Percentiles rank a stretch among this genome's conserved stretches.
Conservation (phyloP, 2,888 invertebrate species). For the Hypomecis punctinalis region DNA sequence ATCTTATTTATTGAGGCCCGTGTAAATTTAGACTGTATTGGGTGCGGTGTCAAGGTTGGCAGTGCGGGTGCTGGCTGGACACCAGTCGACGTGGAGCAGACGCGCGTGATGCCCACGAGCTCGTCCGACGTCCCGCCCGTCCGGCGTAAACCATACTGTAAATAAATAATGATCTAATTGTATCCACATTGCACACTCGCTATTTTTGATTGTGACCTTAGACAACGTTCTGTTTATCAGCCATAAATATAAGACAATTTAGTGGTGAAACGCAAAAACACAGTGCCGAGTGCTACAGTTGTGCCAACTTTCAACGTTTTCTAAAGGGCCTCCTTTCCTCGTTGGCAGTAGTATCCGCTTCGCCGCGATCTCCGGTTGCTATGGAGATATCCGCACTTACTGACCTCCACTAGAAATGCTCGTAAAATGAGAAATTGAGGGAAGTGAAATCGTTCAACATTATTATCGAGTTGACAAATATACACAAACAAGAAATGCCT, state of each 20-base stretch:
- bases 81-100: constrained; percentile 60
- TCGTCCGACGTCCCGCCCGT: constrained; percentile 57
- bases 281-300: constrained; percentile 48
- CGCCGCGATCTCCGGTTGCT: constrained; percentile 54
- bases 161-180: constrained; percentile 84
- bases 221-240: constrained; percentile 33
- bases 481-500: constrained; percentile 63
- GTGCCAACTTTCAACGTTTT: constrained; percentile 75
- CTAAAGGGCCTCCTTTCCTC: constrained; percentile 74
- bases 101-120: constrained; percentile 58
- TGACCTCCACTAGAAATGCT: constrained; percentile 49
- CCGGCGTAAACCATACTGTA: constrained; percentile 65
- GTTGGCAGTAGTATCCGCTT: constrained; percentile 55
- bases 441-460: constrained; percentile 13
- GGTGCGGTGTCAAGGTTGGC: constrained; percentile 72
- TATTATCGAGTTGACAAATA: constrained; percentile 7
- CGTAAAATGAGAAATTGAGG: constrained; percentile 13
- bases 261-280: constrained; percentile 45
- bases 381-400: constrained; percentile 54
- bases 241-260: constrained; percentile 37
- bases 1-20: constrained; percentile 44
- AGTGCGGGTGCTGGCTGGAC: constrained; percentile 54
- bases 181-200: constrained; percentile 64
- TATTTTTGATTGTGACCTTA: constrained; percentile 72
- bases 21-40: constrained; percentile 51